A percentile compares a stretch with the other conserved stretches of the same genome.
Conservation (phyloP, 2,797 vertebrate species). For the Liasis olivaceus region DNA sequence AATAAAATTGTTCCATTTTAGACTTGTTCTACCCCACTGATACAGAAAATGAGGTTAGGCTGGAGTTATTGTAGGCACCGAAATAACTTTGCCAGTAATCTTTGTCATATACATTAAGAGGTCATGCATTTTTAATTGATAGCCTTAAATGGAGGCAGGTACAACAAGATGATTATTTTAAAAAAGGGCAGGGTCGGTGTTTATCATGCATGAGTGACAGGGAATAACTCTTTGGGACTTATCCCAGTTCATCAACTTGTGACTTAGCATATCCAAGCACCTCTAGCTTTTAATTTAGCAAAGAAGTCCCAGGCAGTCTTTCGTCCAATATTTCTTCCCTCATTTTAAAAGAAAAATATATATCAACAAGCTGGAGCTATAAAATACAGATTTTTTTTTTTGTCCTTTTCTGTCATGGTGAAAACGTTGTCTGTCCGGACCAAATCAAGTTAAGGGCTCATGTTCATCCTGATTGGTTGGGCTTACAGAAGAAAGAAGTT, state of each 20-base stretch:
- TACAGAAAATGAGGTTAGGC: slow-evolving; percentile 82
- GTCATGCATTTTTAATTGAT: slow-evolving; percentile 55
- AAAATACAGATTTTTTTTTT: neutral
- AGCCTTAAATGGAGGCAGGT: slow-evolving; percentile 60
- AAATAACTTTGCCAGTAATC: slow-evolving; percentile 30
- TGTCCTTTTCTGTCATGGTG: neutral
- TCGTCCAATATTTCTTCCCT: neutral
- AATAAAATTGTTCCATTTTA: slow-evolving; percentile 77
- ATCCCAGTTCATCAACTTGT: neutral
- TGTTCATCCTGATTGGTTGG: neutral
- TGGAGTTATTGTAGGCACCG: slow-evolving; percentile 56
- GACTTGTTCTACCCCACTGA: slow-evolving; percentile 78
- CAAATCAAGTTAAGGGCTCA: neutral
- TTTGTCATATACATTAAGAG: neutral
- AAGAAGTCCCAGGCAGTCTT: neutral
- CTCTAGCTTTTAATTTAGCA: slow-evolving; percentile 40
- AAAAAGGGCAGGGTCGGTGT: neutral
- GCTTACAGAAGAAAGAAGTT: neutral
- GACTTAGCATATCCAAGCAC: slow-evolving; percentile 1
- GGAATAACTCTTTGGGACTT: neutral
- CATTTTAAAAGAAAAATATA: slow-evolving; percentile 2
- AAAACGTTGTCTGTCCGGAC: neutral
- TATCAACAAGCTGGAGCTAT: slow-evolving; percentile 25
- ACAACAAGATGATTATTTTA: slow-evolving; percentile 46
- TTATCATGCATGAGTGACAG: neutral